Percentiles rank a stretch among this genome's conserved stretches.
Conservation (phyloP, 2,113 vertebrate species). For the Pseudois nayaur region DNA sequence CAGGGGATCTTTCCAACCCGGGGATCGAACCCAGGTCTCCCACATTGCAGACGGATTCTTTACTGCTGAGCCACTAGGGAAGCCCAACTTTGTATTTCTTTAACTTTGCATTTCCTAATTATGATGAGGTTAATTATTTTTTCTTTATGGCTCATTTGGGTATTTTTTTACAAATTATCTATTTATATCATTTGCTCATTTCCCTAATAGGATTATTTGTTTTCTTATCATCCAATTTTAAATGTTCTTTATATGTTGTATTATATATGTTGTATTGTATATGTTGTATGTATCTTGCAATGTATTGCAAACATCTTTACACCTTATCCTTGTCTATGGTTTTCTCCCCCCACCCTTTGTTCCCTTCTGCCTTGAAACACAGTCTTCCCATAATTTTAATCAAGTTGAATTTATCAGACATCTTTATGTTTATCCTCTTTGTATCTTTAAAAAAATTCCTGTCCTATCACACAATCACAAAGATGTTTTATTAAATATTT, state of each 20-base stretch:
- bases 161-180: not conserved
- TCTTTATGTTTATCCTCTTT: not conserved
- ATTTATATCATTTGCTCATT: not conserved
- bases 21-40: not conserved
- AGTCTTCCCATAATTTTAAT: not conserved
- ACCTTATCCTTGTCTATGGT: not conserved
- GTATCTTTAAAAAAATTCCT: not conserved
- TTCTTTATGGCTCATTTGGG: not conserved
- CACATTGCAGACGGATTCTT: not conserved
- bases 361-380: not conserved
- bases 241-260: not conserved
- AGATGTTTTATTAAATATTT: not conserved
- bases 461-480: not conserved
- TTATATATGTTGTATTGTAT: not conserved
- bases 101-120: not conserved
- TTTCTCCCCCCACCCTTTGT: not conserved
- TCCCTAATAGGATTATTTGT: not conserved
- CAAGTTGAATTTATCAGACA: not conserved
- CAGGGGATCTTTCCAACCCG: not conserved
- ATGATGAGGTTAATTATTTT: not conserved
- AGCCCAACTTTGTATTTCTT: not conserved
- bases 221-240: not conserved
- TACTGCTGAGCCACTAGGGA: not conserved
- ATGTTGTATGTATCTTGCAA: not conserved
- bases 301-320: not conserved